Evolutionary conservation across 2,113 vertebrate genomes (phyloP).

Genomic region (Menura novaehollandiae): DNA sequence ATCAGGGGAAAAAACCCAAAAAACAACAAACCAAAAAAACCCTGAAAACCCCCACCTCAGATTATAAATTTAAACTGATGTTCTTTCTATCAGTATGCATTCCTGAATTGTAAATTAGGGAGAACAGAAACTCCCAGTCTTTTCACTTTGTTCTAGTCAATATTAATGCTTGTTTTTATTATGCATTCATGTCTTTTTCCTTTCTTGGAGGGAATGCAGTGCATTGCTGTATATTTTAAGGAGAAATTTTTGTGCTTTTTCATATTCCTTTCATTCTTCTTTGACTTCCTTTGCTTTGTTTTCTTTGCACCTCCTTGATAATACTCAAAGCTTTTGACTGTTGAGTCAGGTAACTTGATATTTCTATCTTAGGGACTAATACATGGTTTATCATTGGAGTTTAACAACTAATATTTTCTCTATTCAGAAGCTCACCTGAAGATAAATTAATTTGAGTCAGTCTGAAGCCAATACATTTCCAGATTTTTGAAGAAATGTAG

Average conservation of each 20-base stretch:
- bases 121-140: neutral
- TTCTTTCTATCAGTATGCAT: neutral
- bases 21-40: neutral
- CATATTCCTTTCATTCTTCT: neutral
- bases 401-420: neutral
- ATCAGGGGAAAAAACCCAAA: neutral
- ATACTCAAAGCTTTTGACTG: neutral
- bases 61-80: neutral
- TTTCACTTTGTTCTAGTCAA: neutral
- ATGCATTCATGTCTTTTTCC: neutral
- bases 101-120: neutral
- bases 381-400: neutral
- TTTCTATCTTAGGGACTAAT: neutral
- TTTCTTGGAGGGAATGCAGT: neutral
- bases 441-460: neutral
- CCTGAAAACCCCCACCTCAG: neutral
- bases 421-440: neutral
- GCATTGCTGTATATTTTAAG: neutral
- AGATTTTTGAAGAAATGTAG: neutral
- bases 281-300: neutral
- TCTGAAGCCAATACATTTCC: neutral
- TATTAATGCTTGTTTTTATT: neutral
- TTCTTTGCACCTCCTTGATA: neutral
- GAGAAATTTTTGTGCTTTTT: neutral
- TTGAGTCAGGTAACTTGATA: neutral